These are phyloP conservation scores for Chlorodrepanis virens DNA, from an alignment of 2,113 vertebrate genomes.

Conservation along the genomic window DNA sequence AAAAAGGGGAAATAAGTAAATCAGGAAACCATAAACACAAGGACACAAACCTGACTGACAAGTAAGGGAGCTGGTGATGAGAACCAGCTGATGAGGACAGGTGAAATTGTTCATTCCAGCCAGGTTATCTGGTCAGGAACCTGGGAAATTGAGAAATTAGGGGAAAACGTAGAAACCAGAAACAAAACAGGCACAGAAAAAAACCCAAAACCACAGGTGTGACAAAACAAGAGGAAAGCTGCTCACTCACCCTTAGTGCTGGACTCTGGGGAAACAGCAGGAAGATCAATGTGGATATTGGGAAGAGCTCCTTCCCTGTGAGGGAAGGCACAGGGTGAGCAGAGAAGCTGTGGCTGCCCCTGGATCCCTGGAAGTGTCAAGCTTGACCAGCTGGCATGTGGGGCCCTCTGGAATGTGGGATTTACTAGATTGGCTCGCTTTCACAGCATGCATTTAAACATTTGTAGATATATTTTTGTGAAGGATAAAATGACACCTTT, in stretches of 20 bases:
- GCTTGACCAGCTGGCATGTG: not conserved
- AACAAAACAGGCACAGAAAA: not conserved
- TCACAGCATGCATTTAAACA: not conserved
- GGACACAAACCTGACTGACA: not conserved
- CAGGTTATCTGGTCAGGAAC: fast-evolving
- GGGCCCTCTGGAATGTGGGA: not conserved
- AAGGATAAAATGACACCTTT: not conserved
- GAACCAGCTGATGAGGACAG: fast-evolving
- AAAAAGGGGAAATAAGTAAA: not conserved
- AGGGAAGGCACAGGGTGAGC: not conserved
- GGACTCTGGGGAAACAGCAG: not conserved
- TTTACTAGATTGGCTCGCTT: not conserved
- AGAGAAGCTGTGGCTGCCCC: not conserved
- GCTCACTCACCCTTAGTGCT: not conserved
- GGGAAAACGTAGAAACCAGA: not conserved
- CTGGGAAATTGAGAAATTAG: not conserved
- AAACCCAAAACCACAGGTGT: not conserved
- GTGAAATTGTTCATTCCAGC: not conserved
- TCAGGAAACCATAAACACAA: not conserved
- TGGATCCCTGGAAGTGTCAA: not conserved
- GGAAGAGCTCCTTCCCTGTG: too few relatives aligned
- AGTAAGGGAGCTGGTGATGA: not conserved
- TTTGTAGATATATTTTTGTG: not conserved
- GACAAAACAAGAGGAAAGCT: not conserved
- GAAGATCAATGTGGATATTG: not conserved